phyloP scores from a whole-genome alignment of 2,113 vertebrate species.

The Verasper variegatus region DNA sequence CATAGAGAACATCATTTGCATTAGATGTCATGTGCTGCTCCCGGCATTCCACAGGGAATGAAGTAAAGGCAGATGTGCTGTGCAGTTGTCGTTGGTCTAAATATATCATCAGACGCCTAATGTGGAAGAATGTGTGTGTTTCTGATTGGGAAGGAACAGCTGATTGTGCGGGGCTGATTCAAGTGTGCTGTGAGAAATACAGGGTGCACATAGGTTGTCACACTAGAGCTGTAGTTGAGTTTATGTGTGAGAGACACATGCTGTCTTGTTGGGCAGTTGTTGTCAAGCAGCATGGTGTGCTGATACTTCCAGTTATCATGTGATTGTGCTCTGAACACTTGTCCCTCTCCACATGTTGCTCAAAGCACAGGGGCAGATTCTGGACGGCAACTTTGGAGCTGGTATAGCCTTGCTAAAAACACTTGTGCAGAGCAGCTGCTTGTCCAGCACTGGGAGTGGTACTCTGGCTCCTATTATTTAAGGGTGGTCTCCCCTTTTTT shows the following conservation, averaged over 20 bases:
- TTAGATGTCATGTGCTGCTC: conserved; percentile 39
- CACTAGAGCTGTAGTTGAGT: conserved; percentile 11
- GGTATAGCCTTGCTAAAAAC: background rate
- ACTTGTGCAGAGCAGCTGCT: background rate
- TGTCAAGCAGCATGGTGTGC: conserved; percentile 11
- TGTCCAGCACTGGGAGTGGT: background rate
- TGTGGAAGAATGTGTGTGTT: conserved; percentile 62
- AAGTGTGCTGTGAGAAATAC: conserved; percentile 8
- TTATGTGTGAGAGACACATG: background rate
- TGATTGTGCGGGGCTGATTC: conserved; percentile 54
- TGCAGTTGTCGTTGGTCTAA: conserved; percentile 74
- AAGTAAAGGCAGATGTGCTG: conserved; percentile 64
- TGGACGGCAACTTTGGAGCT: background rate
- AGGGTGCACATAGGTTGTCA: conserved; percentile 6
- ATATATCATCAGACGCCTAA: conserved; percentile 63
- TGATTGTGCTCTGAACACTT: conserved; percentile 2
- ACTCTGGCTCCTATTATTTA: conserved; percentile 8
- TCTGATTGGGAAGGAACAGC: conserved; percentile 62
- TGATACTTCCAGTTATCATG: background rate
- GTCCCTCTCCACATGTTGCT: background rate
- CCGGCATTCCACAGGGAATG: conserved; percentile 39
- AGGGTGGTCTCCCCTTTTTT: conserved; percentile 6
- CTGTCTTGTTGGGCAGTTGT: background rate
- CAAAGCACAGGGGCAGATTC: conserved; percentile 10
- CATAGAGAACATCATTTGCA: conserved; percentile 5